These are phyloP conservation scores for Cylas formicarius DNA, from an alignment of 1,140 invertebrate species.

Conservation along the genomic window DNA sequence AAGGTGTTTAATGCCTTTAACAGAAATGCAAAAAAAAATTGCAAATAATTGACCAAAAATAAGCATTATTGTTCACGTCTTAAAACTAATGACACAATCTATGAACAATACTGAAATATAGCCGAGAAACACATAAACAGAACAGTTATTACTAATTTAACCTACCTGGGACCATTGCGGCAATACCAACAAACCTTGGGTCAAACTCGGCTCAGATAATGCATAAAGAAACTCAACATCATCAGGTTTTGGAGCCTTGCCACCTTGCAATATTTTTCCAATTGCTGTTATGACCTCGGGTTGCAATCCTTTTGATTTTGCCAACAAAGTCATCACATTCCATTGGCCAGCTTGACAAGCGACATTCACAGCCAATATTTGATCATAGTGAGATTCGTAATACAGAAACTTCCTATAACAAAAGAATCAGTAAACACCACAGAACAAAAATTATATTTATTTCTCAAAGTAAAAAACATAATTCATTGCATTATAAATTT, in stretches of 20 bases:
- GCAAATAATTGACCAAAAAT: no score
- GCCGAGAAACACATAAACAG: no score
- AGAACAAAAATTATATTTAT: neutral
- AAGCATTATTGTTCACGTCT: no score
- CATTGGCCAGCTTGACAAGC: conserved; percentile 55
- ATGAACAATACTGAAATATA: conserved; percentile 4
- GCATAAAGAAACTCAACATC: conserved; percentile 35
- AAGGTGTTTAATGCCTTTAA: no score
- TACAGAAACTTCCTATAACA: conserved; percentile 55
- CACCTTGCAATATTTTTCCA: conserved; percentile 37
- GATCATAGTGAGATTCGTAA: conserved; percentile 63
- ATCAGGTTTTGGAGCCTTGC: conserved; percentile 22
- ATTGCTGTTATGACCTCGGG: conserved; percentile 49
- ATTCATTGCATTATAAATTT: no score
- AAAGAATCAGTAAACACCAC: conserved; percentile 1
- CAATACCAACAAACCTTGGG: conserved; percentile 37
- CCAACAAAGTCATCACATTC: conserved; percentile 53
- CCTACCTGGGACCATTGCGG: conserved; percentile 29
- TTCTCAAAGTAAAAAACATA: no score
- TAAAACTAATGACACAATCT: neutral
- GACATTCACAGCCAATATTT: conserved; percentile 58
- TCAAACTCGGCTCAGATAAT: conserved; percentile 37
- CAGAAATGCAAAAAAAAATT: no score
- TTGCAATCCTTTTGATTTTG: conserved; percentile 50
- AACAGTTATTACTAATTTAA: no score